These are phyloP conservation scores for Apogon hyalosoma DNA, from an alignment of 2,797 vertebrate species.

Conservation along the genomic window DNA sequence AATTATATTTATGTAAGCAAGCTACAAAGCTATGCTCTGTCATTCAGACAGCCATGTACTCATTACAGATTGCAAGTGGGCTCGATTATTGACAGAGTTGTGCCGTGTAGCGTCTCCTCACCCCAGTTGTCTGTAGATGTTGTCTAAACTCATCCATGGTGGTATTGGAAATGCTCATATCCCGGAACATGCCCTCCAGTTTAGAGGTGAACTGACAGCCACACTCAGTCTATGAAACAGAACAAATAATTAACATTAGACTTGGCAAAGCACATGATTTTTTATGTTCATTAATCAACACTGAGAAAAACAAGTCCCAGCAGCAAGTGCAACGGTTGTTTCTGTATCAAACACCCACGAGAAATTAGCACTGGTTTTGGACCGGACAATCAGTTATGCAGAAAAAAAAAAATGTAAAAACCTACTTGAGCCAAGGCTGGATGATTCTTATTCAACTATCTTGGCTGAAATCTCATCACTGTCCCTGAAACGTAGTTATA, in stretches of 20 bases:
- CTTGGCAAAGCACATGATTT: background rate
- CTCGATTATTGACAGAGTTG: slow-evolving; percentile 29
- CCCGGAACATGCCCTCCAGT: slow-evolving; percentile 99
- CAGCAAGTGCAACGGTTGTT: too few relatives aligned
- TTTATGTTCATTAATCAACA: background rate
- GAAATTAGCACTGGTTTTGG: too few relatives aligned
- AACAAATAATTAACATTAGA: slow-evolving; percentile 5
- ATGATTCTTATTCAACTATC: background rate
- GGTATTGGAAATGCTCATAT: slow-evolving; percentile 99
- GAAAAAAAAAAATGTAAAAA: background rate
- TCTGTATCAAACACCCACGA: too few relatives aligned
- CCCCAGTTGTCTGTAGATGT: slow-evolving; percentile 96
- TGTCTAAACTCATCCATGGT: slow-evolving; percentile 99
- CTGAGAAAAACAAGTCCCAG: too few relatives aligned
- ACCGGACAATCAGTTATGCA: background rate
- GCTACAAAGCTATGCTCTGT: slow-evolving; percentile 15
- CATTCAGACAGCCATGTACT: slow-evolving; percentile 18
- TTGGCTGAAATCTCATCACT: background rate
- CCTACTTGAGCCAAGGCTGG: background rate
- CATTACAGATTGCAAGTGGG: slow-evolving; percentile 28
- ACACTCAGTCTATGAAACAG: slow-evolving; percentile 90
- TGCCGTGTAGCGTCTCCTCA: slow-evolving; percentile 73
- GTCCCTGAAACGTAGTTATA: background rate
- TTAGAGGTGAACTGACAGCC: slow-evolving; percentile 99
- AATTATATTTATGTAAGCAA: slow-evolving; percentile 42